Conservation (phyloP, 2,888 invertebrate species). For the Drosophila testacea region DNA sequence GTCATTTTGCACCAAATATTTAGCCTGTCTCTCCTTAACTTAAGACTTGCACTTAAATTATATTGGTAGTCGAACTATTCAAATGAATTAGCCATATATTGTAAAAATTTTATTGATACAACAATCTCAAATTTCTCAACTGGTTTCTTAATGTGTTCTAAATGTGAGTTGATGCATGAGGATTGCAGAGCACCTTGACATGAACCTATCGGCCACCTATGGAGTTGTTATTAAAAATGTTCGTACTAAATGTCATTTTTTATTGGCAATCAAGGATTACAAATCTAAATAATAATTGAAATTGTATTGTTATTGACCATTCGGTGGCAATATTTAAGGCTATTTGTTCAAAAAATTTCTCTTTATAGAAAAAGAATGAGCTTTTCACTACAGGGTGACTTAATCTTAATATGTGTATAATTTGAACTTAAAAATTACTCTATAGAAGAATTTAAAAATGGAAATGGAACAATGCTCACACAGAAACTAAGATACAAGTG, state of each 20-base stretch:
- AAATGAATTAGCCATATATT: neutral
- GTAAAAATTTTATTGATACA: neutral
- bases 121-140: slow-evolving; percentile 21
- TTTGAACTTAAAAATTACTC: slow-evolving; percentile 47
- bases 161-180: slow-evolving; percentile 27
- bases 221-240: slow-evolving; percentile 14
- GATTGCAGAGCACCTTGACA: slow-evolving; percentile 49
- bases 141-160: slow-evolving; percentile 24
- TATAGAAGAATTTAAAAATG: slow-evolving; percentile 25
- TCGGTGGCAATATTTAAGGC: slow-evolving; percentile 53
- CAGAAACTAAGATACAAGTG: slow-evolving; percentile 45
- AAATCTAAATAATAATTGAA: slow-evolving; percentile 36
- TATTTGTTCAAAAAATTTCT: slow-evolving; percentile 56
- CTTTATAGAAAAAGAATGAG: slow-evolving; percentile 29
- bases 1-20: neutral
- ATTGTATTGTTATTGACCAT: slow-evolving; percentile 37
- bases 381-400: slow-evolving; percentile 60
- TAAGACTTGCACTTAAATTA: neutral
- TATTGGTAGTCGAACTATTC: neutral
- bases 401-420: slow-evolving; percentile 41
- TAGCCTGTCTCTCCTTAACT: no score
- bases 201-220: neutral
- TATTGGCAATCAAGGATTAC: slow-evolving; percentile 57
- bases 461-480: slow-evolving; percentile 47
- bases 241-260: slow-evolving; percentile 61